phyloP scores from a whole-genome alignment of 1,140 invertebrate species.

The Medauroidea extradentata region DNA sequence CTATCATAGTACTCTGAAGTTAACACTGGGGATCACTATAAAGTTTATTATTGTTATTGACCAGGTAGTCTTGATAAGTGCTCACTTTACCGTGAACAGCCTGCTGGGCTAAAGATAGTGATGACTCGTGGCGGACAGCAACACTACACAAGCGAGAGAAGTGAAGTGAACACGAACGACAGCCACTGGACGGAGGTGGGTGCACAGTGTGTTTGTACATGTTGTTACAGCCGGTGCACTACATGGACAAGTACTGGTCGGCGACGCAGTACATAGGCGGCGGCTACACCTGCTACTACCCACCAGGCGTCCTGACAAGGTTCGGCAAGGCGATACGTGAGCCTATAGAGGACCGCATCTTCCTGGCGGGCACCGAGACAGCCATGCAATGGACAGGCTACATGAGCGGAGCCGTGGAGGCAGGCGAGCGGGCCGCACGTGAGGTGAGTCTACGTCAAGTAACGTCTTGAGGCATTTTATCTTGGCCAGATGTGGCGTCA shows the following conservation, averaged over 20 bases:
- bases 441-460: constrained; percentile 45
- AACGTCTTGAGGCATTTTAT: too few relatives aligned
- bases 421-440: constrained; percentile 49
- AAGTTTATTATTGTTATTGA: too few relatives aligned
- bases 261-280: constrained; percentile 41
- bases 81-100: too few relatives aligned
- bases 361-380: constrained; percentile 53
- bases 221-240: constrained; percentile 28
- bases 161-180: neutral
- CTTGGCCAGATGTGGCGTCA: too few relatives aligned
- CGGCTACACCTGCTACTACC: constrained; percentile 31
- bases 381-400: constrained; percentile 52
- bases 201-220: neutral
- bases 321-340: constrained; percentile 24
- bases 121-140: neutral
- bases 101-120: neutral
- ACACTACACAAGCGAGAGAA: neutral
- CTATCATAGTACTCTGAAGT: too few relatives aligned
- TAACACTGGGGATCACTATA: too few relatives aligned
- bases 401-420: constrained; percentile 52
- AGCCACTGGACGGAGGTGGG: neutral
- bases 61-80: too few relatives aligned
- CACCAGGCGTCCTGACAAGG: constrained; percentile 27
- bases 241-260: constrained; percentile 41
- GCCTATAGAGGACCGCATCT: constrained; percentile 30